A percentile compares a stretch with the other conserved stretches of the same genome.
phyloP scores from a whole-genome alignment of 2,797 vertebrate genomes.

The Bufotes viridis region DNA sequence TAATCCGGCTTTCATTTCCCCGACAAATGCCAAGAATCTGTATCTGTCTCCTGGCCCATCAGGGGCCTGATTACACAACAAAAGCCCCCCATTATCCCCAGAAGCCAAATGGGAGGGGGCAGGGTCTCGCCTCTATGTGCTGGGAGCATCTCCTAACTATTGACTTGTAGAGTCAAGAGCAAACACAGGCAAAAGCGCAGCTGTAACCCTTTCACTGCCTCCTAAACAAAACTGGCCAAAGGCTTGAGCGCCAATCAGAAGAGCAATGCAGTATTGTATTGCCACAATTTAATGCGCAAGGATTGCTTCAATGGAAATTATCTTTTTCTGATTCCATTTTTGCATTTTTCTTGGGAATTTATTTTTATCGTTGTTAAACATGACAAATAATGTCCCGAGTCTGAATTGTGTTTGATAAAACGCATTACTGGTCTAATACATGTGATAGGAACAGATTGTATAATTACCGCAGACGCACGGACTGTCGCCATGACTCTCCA shows the following conservation, averaged over 20 bases:
- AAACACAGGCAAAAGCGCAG: conserved; percentile 63
- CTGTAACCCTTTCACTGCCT: conserved; percentile 17
- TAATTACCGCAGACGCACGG: not conserved
- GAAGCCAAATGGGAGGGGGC: conserved; percentile 79
- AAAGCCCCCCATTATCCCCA: conserved; percentile 87
- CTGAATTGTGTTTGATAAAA: not conserved
- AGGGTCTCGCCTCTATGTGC: conserved; percentile 72
- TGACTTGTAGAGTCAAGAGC: conserved; percentile 81
- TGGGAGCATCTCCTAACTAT: conserved; percentile 69
- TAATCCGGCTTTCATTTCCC: conserved; percentile 97
- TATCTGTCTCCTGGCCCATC: conserved; percentile 86
- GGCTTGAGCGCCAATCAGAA: not conserved
- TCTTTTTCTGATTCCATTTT: not conserved
- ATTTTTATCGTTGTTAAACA: not conserved
- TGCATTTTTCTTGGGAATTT: not conserved
- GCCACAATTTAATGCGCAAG: not conserved
- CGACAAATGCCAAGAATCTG: conserved; percentile 93
- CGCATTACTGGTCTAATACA: not conserved
- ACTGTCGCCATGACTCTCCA: not conserved
- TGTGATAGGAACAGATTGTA: not conserved
- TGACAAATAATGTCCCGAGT: not conserved
- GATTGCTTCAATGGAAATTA: not conserved
- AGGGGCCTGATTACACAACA: conserved; percentile 94
- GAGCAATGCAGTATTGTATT: not conserved
- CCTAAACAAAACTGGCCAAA: not conserved